These are phyloP conservation scores for Sparidentex hasta DNA, from an alignment of 2,797 vertebrate species.

Conservation along the genomic window DNA sequence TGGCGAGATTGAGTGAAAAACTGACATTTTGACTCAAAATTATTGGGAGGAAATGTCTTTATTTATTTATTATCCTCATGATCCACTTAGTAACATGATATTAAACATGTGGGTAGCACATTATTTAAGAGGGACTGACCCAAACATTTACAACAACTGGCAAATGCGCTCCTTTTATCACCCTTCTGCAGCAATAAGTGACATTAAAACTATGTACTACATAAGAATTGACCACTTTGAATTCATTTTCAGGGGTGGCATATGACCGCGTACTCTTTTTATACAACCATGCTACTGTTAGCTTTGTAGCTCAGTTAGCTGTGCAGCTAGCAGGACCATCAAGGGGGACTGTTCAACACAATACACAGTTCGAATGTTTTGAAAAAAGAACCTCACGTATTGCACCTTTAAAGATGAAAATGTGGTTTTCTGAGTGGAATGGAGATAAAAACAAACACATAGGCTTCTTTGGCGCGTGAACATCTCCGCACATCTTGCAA, in stretches of 20 bases:
- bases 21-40: not conserved
- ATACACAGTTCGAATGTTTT: too few species aligned
- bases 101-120: not conserved
- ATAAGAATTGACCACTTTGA: too few species aligned
- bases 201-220: not conserved
- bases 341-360: too few species aligned
- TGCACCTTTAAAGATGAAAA: not conserved
- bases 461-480: conserved; percentile 11
- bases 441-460: conserved; percentile 14
- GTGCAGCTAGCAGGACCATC: too few species aligned
- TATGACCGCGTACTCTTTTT: too few species aligned
- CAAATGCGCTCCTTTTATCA: not conserved
- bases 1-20: conserved; percentile 25
- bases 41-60: not conserved
- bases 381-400: too few species aligned
- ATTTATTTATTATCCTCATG: conserved; percentile 16
- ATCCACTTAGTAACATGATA: not conserved
- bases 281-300: too few species aligned
- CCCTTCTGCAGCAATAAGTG: not conserved
- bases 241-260: too few species aligned
- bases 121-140: not conserved
- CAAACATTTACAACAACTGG: not conserved
- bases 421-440: conserved; percentile 5
- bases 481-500: conserved; percentile 33
- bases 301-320: too few species aligned